phyloP scores from a whole-genome alignment of 2,113 vertebrate genomes.

The cat (Felis catus) region F.catus_Fca126_mat1.0 CM031412.1:137900501-137901000 shows the following conservation, averaged over 20 bases:
- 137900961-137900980: neutral
- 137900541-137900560: neutral
- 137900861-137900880: conserved; percentile 25
- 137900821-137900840: conserved; percentile 54
- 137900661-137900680: conserved; percentile 25
- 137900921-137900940: neutral
- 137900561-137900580: neutral
- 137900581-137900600: neutral
- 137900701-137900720: conserved; percentile 57
- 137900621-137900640: neutral
- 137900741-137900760: conserved; percentile 69
- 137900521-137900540: neutral
- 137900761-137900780: conserved; percentile 39
- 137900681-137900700: conserved; percentile 76
- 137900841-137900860: conserved; percentile 38
- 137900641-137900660: neutral
- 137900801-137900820: conserved; percentile 56
- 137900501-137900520: neutral
- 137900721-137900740: conserved; percentile 66
- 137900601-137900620: neutral
- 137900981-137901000: neutral
- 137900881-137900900: neutral
- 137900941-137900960: neutral
- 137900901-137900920: neutral
- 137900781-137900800: conserved; percentile 50